Conservation (phyloP, 2,797 vertebrate species). For the Mus spretus region DNA sequence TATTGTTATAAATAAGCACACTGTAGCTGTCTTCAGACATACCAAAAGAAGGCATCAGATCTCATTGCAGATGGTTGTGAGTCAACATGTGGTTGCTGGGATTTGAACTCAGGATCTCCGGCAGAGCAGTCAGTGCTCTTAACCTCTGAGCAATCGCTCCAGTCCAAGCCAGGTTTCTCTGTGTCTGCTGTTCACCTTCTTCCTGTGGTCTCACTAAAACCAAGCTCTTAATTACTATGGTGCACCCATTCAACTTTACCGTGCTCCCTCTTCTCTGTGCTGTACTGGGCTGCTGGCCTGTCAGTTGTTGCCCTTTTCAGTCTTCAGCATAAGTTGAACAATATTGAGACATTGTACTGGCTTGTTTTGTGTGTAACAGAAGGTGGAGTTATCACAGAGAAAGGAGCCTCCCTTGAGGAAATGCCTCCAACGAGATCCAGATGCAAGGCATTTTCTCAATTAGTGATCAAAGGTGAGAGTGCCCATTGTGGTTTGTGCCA, state of each 20-base stretch:
- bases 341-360: background rate
- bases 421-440: background rate
- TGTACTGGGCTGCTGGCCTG: background rate
- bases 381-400: background rate
- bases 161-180: background rate
- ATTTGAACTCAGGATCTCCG: no score
- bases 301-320: background rate
- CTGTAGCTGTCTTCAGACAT: no score
- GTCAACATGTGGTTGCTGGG: no score
- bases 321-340: slow-evolving; percentile 20
- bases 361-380: background rate
- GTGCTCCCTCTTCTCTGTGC: background rate
- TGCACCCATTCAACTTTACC: background rate
- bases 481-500: background rate
- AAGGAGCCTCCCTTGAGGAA: background rate
- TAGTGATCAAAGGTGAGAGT: background rate
- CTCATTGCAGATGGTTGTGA: no score
- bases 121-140: no score
- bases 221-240: background rate
- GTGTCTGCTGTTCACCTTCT: background rate
- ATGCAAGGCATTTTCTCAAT: background rate
- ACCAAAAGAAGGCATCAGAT: no score
- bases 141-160: no score
- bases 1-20: no score
- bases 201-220: slow-evolving; percentile 3